Percentiles rank a stretch among this genome's conserved stretches.
phyloP scores from a whole-genome alignment of 2,888 invertebrate species.

The Polyommatus icarus region DNA sequence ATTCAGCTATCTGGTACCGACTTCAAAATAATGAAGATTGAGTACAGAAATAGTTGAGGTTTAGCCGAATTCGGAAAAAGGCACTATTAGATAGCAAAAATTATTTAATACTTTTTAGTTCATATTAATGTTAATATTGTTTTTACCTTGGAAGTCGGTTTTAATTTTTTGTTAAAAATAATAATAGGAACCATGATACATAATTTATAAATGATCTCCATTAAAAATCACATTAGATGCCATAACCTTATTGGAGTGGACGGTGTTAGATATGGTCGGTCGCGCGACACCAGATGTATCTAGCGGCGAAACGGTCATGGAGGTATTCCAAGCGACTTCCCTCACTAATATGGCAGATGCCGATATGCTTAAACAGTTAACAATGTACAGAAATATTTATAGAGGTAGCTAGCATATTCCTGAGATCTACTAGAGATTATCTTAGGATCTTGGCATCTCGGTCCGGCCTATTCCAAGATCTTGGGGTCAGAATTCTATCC shows the following conservation, averaged over 20 bases:
- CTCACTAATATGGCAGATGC: background rate
- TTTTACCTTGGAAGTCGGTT: no score
- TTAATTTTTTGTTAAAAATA: no score
- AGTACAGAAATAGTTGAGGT: no score
- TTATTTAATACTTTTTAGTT: no score
- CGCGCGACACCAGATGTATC: slow-evolving; percentile 10
- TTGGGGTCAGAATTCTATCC: background rate
- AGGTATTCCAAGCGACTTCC: background rate
- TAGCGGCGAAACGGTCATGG: background rate
- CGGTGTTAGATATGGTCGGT: slow-evolving; percentile 7
- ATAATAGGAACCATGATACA: slow-evolving; percentile 4
- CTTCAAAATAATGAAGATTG: no score
- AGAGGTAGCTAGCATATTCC: background rate
- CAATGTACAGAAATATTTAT: background rate
- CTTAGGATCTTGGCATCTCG: background rate
- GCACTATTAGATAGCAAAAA: no score
- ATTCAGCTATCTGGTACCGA: no score
- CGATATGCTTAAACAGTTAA: slow-evolving; percentile 13
- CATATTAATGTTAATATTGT: no score
- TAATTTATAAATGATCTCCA: slow-evolving; percentile 20
- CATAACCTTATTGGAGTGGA: background rate
- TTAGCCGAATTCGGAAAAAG: no score
- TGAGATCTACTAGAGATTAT: background rate
- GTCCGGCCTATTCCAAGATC: background rate
- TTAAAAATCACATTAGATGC: slow-evolving; percentile 24